Conservation (phyloP, 2,797 vertebrate genomes). For the Phyllotis vaccarum region DNA sequence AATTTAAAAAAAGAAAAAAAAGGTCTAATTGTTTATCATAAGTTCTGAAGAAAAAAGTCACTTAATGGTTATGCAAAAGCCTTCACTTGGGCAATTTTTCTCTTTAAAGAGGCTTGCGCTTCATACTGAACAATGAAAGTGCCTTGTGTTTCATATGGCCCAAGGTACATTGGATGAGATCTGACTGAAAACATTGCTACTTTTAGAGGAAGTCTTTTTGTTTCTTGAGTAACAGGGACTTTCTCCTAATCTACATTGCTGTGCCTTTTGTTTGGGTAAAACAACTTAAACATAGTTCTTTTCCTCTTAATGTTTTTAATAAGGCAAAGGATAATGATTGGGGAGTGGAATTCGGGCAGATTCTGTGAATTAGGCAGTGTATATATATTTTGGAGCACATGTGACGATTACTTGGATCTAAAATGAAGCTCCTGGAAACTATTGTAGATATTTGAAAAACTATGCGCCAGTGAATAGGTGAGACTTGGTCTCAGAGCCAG, state of each 20-base stretch:
- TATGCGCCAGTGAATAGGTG: fast-evolving
- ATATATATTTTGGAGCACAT: neutral
- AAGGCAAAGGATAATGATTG: neutral
- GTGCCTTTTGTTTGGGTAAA: neutral
- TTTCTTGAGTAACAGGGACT: constrained; percentile 13
- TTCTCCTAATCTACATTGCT: neutral
- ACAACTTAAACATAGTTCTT: neutral
- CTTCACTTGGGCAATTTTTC: neutral
- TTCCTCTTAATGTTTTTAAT: constrained; percentile 26
- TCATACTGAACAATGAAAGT: neutral
- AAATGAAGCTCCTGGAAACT: neutral
- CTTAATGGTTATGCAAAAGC: neutral
- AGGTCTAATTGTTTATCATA: constrained; percentile 1
- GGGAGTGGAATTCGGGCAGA: neutral
- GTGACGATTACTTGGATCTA: neutral
- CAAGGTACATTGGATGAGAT: neutral
- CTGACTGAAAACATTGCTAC: neutral
- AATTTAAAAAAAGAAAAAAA: neutral
- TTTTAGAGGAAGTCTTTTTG: constrained; percentile 1
- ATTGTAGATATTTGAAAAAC: neutral
- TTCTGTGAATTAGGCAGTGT: neutral
- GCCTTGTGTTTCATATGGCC: neutral
- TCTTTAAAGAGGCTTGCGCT: neutral
- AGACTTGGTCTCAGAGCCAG: neutral
- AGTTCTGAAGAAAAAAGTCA: constrained; percentile 25